Evolutionary conservation across 2,797 vertebrate species (phyloP).

Genomic region (Rhinogobio ventralis): DNA sequence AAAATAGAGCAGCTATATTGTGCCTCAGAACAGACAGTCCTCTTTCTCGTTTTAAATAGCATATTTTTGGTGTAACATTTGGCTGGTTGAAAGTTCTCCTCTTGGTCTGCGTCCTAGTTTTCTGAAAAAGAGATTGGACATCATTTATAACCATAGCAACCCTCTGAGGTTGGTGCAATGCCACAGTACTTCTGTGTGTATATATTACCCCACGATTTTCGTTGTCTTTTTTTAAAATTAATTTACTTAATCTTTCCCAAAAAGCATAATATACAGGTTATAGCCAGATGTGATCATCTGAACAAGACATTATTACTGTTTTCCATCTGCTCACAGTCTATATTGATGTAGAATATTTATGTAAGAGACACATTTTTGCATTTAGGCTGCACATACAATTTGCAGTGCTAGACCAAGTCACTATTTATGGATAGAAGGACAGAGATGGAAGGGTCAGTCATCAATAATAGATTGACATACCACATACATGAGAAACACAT

Average conservation of each 20-base stretch:
- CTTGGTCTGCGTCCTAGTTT: conserved; percentile 58
- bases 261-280: neutral
- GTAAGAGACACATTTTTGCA: conserved; percentile 1
- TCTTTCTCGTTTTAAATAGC: conserved; percentile 40
- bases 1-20: conserved; percentile 23
- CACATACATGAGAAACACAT: conserved; percentile 72
- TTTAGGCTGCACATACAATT: neutral
- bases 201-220: conserved; percentile 26
- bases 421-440: conserved; percentile 49
- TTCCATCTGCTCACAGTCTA: neutral
- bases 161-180: conserved; percentile 58
- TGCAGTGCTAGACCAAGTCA: neutral
- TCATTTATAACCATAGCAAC: conserved; percentile 64
- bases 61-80: conserved; percentile 46
- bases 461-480: conserved; percentile 72
- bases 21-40: conserved; percentile 9
- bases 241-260: neutral
- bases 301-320: neutral
- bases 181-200: conserved; percentile 47
- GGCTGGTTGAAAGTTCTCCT: conserved; percentile 44
- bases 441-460: conserved; percentile 48
- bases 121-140: conserved; percentile 59
- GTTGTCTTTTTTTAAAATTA: neutral
- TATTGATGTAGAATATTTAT: conserved; percentile 11
- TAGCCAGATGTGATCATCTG: neutral